Evolutionary conservation across 2,113 vertebrate species (phyloP).

Genomic region (Colius striatus): DNA sequence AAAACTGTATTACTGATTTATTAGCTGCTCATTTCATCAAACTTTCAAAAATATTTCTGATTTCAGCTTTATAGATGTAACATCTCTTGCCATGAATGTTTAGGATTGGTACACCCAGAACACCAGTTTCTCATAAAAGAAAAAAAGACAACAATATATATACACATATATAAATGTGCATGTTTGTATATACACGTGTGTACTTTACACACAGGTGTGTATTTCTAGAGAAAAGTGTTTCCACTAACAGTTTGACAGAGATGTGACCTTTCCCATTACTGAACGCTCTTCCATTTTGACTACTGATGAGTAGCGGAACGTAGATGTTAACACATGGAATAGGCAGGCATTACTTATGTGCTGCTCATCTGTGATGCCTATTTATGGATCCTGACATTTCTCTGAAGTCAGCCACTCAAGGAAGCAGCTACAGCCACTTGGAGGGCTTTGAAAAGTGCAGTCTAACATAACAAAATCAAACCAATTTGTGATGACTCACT

Average conservation of each 20-base stretch:
- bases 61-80: neutral
- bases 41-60: neutral
- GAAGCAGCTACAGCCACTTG: slow-evolving; percentile 2
- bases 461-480: neutral
- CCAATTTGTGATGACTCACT: slow-evolving; percentile 15
- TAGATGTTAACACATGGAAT: neutral
- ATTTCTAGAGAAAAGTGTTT: neutral
- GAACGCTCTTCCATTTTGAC: neutral
- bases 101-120: neutral
- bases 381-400: slow-evolving; percentile 43
- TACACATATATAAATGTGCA: neutral
- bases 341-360: neutral
- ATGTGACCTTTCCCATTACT: slow-evolving; percentile 17
- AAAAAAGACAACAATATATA: neutral
- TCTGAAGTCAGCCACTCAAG: neutral
- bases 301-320: neutral
- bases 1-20: neutral
- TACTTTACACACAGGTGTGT: neutral
- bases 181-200: neutral
- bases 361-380: neutral
- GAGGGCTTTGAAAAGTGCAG: neutral
- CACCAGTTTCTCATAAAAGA: neutral
- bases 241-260: neutral
- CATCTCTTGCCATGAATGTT: neutral
- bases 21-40: neutral